Base-by-base conservation (phyloP, 1,140 invertebrate genomes). In the Bombus turneri region DNA sequence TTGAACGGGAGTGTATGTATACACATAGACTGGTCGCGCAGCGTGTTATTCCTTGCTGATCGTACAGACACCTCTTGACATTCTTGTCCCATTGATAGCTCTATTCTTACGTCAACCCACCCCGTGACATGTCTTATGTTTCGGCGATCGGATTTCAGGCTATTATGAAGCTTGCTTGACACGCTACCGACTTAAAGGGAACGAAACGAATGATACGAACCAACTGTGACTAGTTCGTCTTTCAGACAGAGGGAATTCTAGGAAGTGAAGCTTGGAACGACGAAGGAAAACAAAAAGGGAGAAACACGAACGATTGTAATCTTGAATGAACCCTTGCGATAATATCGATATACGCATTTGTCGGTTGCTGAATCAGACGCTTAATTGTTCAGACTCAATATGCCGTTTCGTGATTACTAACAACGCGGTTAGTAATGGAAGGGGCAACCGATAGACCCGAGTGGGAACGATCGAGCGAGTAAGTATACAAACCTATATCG, bases 391-490 rank as follows among this genome's bases (percentile, higher is more conserved):
- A 18, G 31, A 18, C 62, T 39, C 73, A 43, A 68, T 77, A 37
- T 34, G 31, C 83, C 83, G 76, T 80, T 85, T 73, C 68, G 77
- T 72, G 83, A 85, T 85, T 85, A 84, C 76, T 34, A 85, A 80
- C 83, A 85, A 83, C 53, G 68, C 77, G 31, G 59, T 22, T 28
- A 57, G 25, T 80, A 80, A 80, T 80, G 77, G 74, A 68, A 57
- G 83, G 82, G 75, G 41, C 15, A 28, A 37, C 1, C 41, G 39
- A 75, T 39, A 34, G 3, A 15, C 0, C 57, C 18, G 37, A 69
- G 64, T 34, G 72, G 43, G 28, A 64, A 25, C 3, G 37, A 41
- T 15, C 59, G 81, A 71, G 62, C 3, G 82, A 59, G 28, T 9
- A 39, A 59, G 41, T 4, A 47, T 18, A 34, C 57, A 43, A 62